These are phyloP conservation scores for Dusona sp. DNA, from an alignment of 2,888 invertebrate species.

Conservation along the genomic window DNA sequence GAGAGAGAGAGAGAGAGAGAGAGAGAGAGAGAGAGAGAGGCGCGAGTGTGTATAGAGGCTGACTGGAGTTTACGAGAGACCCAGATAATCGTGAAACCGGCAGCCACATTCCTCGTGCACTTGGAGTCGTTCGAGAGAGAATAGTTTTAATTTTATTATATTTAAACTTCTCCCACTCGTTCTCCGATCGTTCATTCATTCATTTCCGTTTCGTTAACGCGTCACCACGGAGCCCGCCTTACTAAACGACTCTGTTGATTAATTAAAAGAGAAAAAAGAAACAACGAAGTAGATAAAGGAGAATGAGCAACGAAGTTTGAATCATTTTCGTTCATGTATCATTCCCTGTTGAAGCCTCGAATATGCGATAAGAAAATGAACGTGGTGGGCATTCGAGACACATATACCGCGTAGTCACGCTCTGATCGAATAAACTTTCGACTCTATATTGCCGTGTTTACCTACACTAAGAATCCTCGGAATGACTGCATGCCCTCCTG, in stretches of 20 bases:
- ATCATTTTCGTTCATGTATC: slow-evolving; percentile 17
- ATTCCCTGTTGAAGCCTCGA: slow-evolving; percentile 10
- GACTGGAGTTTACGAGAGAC: slow-evolving; percentile 71
- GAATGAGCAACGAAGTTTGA: neutral
- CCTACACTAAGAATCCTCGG: neutral
- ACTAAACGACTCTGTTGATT: slow-evolving; percentile 16
- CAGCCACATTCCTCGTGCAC: slow-evolving; percentile 80
- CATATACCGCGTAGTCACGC: neutral
- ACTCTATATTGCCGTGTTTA: neutral
- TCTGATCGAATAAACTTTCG: slow-evolving; percentile 18
- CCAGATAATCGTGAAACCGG: slow-evolving; percentile 81
- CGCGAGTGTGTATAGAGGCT: slow-evolving; percentile 16
- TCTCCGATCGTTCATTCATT: slow-evolving; percentile 47
- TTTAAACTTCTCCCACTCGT: slow-evolving; percentile 12
- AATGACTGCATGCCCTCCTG: slow-evolving; percentile 25
- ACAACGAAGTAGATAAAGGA: neutral
- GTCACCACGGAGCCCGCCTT: slow-evolving; percentile 17
- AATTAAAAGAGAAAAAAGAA: neutral
- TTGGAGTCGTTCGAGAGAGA: slow-evolving; percentile 63
- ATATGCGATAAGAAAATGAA: slow-evolving; percentile 14
- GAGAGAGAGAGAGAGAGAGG: neutral
- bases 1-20: neutral
- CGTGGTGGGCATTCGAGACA: neutral
- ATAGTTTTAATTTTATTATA: slow-evolving; percentile 51
- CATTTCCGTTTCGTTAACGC: slow-evolving; percentile 62